These are phyloP conservation scores for Anableps anableps DNA, from an alignment of 2,797 vertebrate genomes.

Conservation along the genomic window DNA sequence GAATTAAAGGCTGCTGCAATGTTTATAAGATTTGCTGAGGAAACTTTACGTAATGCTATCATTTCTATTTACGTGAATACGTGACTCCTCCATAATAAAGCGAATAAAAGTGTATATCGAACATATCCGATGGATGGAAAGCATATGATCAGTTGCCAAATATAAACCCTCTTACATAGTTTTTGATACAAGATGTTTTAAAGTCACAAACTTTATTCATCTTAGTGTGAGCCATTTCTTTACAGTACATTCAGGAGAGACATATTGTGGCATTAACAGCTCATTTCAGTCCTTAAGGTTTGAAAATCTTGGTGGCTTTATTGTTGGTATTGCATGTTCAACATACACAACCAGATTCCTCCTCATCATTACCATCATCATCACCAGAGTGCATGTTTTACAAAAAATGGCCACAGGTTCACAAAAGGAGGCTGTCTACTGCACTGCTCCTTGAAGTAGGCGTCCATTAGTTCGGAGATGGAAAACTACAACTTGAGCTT, in stretches of 20 bases:
- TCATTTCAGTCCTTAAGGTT: constrained; percentile 48
- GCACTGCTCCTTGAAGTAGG: constrained; percentile 45
- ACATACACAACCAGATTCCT: constrained; percentile 71
- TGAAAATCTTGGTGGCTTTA: constrained; percentile 82
- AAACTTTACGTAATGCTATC: neutral
- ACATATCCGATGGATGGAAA: neutral
- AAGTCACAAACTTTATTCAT: constrained; percentile 18
- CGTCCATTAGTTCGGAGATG: constrained; percentile 28
- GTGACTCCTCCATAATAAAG: no score
- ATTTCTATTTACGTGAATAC: neutral
- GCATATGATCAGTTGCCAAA: neutral
- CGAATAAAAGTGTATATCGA: neutral
- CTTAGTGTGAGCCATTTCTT: neutral
- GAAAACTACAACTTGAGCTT: constrained; percentile 36
- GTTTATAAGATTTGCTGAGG: neutral
- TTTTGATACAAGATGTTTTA: neutral
- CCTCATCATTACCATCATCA: constrained; percentile 55
- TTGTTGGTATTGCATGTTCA: constrained; percentile 83
- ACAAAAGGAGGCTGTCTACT: constrained; percentile 60
- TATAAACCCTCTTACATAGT: neutral
- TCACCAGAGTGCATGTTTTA: constrained; percentile 79
- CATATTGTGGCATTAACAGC: constrained; percentile 20
- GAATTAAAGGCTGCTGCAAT: neutral
- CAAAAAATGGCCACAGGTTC: constrained; percentile 76
- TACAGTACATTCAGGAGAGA: constrained; percentile 17